These are phyloP conservation scores for Acleris literana DNA, from an alignment of 2,888 invertebrate genomes.

Conservation along the genomic window DNA sequence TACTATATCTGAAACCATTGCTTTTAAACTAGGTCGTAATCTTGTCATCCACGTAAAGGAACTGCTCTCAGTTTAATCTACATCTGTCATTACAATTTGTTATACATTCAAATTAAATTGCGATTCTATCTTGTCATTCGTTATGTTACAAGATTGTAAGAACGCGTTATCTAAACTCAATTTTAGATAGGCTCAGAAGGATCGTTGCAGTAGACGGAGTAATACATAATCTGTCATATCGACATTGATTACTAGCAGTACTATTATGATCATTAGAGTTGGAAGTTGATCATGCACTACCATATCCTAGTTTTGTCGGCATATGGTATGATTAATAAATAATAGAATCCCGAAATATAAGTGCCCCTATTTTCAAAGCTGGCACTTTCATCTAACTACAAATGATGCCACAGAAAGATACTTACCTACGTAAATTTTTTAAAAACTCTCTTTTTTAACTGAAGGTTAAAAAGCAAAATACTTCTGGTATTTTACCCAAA, in stretches of 20 bases:
- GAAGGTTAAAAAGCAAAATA: no score
- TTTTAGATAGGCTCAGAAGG: constrained; percentile 29
- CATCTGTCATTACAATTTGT: constrained; percentile 24
- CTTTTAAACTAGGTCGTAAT: constrained; percentile 8
- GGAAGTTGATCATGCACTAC: no score
- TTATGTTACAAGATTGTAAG: constrained; percentile 21
- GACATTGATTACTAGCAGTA: neutral
- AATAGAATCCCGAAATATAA: no score
- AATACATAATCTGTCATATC: constrained; percentile 18
- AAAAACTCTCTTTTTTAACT: no score
- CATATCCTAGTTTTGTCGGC: no score
- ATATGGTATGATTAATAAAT: no score
- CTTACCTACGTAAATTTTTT: no score
- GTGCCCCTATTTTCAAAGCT: no score
- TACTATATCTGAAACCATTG: neutral
- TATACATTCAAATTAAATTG: constrained; percentile 21
- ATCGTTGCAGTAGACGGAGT: constrained; percentile 20
- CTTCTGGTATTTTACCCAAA: no score
- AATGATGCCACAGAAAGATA: no score
- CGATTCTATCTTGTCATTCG: constrained; percentile 25
- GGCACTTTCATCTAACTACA: no score
- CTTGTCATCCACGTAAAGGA: constrained; percentile 20
- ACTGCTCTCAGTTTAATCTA: constrained; percentile 7
- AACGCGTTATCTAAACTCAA: constrained; percentile 32
- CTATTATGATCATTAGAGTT: no score